Evolutionary conservation across 2,113 vertebrate species (phyloP), one percentile per base, ranked within the genome.

Genomic region (Ceyx margarethae): DNA sequence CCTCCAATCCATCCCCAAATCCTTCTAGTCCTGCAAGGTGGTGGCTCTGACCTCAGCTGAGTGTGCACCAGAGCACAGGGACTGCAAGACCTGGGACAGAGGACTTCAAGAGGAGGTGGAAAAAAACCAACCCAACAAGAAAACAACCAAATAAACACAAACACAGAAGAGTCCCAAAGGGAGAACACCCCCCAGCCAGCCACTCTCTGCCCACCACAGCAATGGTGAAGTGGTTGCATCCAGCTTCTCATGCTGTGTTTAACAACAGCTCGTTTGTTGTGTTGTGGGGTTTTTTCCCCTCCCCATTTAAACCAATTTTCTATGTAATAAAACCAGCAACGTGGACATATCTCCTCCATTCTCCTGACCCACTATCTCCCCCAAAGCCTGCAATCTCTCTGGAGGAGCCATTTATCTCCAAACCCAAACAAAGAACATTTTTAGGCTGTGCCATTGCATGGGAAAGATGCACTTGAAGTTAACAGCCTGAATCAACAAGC

Each of bases 391-490:
- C 75, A 77, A 6, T 13, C 37, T 60, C 57, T 11, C 72, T 31
- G 11, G 7, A 61, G 5, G 80, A 91, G 68, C 73, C 76, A 13
- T 54, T 88, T 84, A 89, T 95, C 93, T 92, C 79, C 61, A 65
- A 86, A 95, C 25, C 31, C 81, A 93, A 95, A 95, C 26, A 79
- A 94, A 85, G 53, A 54, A n/a, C 69, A 46, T 90, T 88, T 88
- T 82, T 28, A 50, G 54, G 50, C 57, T 1, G 10, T 40, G 78
- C 61, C 53, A 42, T 9, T 15, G 29, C 81, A 83, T 80, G 90
- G 62, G 75, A 91, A 94, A 79, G 88, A 68, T 20, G 61, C 35
- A 5, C 58, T 89, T 78, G 0, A 75, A 85, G 57, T 18, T 72
- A 92, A 62, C 43, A 73, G 71, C 69, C 76, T 13, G 40, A 94